Evolutionary conservation across 92 coral and sea anemone species (phyloP).

Genomic region (Phenganax stokvisi): DNA sequence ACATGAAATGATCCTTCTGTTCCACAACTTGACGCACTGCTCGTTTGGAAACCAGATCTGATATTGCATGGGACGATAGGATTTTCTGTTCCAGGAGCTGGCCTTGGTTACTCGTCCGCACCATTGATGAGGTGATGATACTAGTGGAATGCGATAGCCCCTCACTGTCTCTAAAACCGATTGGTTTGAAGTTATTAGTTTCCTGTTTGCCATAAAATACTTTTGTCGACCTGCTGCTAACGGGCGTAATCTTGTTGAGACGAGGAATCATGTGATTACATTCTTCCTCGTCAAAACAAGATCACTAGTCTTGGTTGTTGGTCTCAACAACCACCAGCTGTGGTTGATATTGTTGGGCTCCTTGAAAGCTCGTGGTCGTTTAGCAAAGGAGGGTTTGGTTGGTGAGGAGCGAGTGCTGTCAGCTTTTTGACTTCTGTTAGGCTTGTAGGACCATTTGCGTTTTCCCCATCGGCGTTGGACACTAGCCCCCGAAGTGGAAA

Average conservation of each 20-base stretch:
- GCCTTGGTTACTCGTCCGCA: constrained; percentile 43
- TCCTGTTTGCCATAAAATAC: constrained; percentile 44
- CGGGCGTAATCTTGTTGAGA: constrained; percentile 21
- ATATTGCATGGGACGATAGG: constrained; percentile 42
- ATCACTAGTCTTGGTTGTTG: too few relatives aligned
- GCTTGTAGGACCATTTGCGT: constrained; percentile 33
- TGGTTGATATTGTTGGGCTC: constrained; percentile 33
- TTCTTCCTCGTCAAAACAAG: too few relatives aligned
- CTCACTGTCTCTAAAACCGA: constrained; percentile 47
- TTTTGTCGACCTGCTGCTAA: constrained; percentile 46
- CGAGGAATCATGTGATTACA: constrained; percentile 38
- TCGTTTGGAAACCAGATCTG: constrained; percentile 43
- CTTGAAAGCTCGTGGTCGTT: constrained; percentile 35
- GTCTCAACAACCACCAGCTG: constrained; percentile 24
- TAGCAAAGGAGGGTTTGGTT: constrained; percentile 31
- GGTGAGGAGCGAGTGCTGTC: constrained; percentile 27
- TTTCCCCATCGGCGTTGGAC: not conserved
- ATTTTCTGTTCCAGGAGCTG: constrained; percentile 20
- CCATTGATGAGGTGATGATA: constrained; percentile 47
- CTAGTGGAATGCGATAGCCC: constrained; percentile 54
- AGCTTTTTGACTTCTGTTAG: constrained; percentile 44
- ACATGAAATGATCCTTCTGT: constrained; percentile 44
- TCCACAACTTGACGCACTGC: constrained; percentile 28
- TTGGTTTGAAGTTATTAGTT: constrained; percentile 47
- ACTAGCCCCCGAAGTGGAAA: not conserved